Base-by-base conservation (phyloP, 1,140 invertebrate species). In the Galleria mellonella region DNA sequence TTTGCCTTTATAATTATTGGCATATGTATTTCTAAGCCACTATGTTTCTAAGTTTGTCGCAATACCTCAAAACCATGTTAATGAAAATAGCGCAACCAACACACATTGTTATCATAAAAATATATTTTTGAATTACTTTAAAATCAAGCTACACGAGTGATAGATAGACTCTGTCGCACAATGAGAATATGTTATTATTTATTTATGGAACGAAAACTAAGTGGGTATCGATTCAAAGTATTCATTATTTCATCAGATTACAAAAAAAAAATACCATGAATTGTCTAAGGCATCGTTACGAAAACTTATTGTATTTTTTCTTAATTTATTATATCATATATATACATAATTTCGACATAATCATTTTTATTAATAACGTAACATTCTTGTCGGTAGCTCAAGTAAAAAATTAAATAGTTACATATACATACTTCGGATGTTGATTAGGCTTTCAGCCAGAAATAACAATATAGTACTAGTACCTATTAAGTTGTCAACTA, bases 291-390 rank as follows among this genome's bases (percentile, higher is more conserved):
- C 78, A 78, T 73, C 71, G 67, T 76, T 79, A 83, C 70, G 72
- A 83, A 79, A 82, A 76, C 72, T 79, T 83, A 82, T 64, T 76
- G 74, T 77, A 77, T 71, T 75, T 74, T 76, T 76, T 81, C 78
- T 76, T 83, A 83, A 81, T 81, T 81, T 83, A 83, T 81, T 81
- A 81, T 68, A 79, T 75, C 74, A 81, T 83, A 78, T 82, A 83
- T 83, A 83, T 83, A 83, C 76, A 83, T 78, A 83, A 83, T 81
- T 79, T 81, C 67, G 68, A 76, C 70, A 77, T 75, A 77, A 70
- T 75, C 59, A 75, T 72, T 72, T 23, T 23, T 74, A 67, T 59
- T 63, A 68, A 69, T 62, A 75, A 78, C 60, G 69, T 73, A 83
- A 81, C 71, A 78, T 73, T 62, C 71, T 46, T 77, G 66, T 68